phyloP scores from a whole-genome alignment of 1,140 invertebrate species.

The Penaeus vannamei region DNA sequence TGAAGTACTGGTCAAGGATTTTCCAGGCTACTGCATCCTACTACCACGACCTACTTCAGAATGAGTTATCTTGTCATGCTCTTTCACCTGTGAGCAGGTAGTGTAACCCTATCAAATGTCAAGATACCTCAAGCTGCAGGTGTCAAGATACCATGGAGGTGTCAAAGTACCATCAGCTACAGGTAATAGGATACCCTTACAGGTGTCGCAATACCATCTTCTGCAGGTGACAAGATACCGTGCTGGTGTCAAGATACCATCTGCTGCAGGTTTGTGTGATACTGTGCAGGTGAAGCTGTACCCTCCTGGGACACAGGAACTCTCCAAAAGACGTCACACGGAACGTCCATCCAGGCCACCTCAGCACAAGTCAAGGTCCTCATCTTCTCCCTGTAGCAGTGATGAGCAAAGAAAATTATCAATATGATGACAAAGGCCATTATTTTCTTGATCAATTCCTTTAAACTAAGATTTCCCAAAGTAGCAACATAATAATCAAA shows the following conservation, averaged over 20 bases:
- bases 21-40: conserved; percentile 15
- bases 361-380: conserved; percentile 56
- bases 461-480: too few species aligned
- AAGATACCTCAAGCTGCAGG: not conserved
- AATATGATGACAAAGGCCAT: too few species aligned
- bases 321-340: conserved; percentile 34
- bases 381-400: conserved; percentile 2
- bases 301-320: conserved; percentile 5
- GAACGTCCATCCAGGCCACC: not conserved
- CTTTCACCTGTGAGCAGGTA: conserved; percentile 30
- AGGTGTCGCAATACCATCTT: conserved; percentile 1
- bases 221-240: not conserved
- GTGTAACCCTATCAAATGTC: not conserved
- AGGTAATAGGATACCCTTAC: not conserved
- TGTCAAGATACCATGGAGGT: conserved; percentile 21
- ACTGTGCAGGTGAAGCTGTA: conserved; percentile 27
- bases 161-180: not conserved
- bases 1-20: conserved; percentile 26
- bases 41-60: conserved; percentile 23
- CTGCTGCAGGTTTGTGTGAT: not conserved
- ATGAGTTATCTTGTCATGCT: conserved; percentile 38
- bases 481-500: too few species aligned
- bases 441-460: too few species aligned
- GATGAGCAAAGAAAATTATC: too few species aligned
- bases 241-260: not conserved